phyloP scores from a whole-genome alignment of 2,797 vertebrate species.

The Xenentodon cancila region DNA sequence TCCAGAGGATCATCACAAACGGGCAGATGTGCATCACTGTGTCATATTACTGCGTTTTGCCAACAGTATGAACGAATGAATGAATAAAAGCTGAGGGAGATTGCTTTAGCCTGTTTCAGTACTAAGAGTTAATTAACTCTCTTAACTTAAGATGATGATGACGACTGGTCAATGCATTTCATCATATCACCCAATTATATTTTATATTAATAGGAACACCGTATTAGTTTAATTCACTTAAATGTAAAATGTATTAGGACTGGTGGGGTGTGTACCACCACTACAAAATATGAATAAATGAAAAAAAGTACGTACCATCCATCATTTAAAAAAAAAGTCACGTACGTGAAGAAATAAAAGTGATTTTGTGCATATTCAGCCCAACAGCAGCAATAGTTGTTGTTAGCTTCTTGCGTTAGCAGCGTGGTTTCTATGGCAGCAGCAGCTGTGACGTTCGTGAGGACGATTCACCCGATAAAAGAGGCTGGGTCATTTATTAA shows the following conservation, averaged over 20 bases:
- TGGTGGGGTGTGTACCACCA: neutral
- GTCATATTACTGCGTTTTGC: neutral
- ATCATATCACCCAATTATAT: neutral
- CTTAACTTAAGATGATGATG: constrained; percentile 19
- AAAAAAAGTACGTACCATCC: neutral
- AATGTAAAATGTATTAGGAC: neutral
- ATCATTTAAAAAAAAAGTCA: neutral
- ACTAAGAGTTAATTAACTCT: constrained; percentile 16
- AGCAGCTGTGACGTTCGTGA: constrained; percentile 18
- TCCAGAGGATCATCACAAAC: constrained; percentile 27
- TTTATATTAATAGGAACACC: neutral
- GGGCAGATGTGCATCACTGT: constrained; percentile 22
- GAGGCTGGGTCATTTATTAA: constrained; percentile 31
- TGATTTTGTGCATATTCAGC: constrained; percentile 10
- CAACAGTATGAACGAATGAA: constrained; percentile 20
- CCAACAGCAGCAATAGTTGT: constrained; percentile 7
- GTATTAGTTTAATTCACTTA: constrained; percentile 14
- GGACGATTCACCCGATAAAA: constrained; percentile 35
- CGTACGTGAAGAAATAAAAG: constrained; percentile 3
- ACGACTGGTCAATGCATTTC: neutral
- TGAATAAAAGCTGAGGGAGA: constrained; percentile 39
- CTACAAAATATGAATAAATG: neutral
- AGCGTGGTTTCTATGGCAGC: constrained; percentile 8
- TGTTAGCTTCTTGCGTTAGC: constrained; percentile 14
- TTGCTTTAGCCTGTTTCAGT: constrained; percentile 32